A percentile compares a stretch with the other conserved stretches of the same genome.
phyloP scores from a whole-genome alignment of 2,797 vertebrate species.

The Heteromormyrus szaboi region DNA sequence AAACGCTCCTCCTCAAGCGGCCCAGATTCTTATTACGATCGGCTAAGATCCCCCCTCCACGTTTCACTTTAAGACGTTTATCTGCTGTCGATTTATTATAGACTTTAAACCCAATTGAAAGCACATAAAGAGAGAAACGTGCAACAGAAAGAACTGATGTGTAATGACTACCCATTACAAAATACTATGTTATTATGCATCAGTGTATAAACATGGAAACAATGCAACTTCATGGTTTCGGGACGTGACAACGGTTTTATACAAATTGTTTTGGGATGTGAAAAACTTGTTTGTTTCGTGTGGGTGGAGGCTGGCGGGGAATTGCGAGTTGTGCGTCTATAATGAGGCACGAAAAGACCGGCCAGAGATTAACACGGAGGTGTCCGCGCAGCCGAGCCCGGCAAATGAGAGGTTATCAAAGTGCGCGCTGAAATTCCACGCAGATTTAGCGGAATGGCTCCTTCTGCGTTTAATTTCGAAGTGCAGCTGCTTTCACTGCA shows the following conservation, averaged over 20 bases:
- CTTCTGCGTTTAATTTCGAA: not conserved
- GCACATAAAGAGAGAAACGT: not conserved
- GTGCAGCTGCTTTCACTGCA: not conserved
- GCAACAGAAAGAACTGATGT: not conserved
- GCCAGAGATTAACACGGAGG: not conserved
- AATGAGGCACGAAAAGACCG: not conserved
- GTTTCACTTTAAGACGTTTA: not conserved
- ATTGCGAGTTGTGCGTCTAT: not conserved
- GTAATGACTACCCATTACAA: not conserved
- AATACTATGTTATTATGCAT: not conserved
- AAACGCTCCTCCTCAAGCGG: not conserved
- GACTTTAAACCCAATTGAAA: not conserved
- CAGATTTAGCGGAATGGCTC: not conserved
- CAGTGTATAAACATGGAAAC: not conserved
- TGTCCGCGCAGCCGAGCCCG: not conserved
- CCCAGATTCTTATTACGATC: not conserved
- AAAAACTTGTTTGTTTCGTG: not conserved
- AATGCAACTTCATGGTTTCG: not conserved
- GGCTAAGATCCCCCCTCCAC: not conserved
- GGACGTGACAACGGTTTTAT: not conserved
- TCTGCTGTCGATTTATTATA: not conserved
- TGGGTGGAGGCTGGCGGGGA: not conserved
- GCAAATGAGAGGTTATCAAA: not conserved
- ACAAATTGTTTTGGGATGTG: not conserved
- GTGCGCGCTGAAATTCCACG: not conserved